Percentiles rank a stretch among this genome's conserved stretches.
These are phyloP conservation scores for Microvelia longipes DNA, from an alignment of 1,140 invertebrate genomes.

Conservation along the genomic window DNA sequence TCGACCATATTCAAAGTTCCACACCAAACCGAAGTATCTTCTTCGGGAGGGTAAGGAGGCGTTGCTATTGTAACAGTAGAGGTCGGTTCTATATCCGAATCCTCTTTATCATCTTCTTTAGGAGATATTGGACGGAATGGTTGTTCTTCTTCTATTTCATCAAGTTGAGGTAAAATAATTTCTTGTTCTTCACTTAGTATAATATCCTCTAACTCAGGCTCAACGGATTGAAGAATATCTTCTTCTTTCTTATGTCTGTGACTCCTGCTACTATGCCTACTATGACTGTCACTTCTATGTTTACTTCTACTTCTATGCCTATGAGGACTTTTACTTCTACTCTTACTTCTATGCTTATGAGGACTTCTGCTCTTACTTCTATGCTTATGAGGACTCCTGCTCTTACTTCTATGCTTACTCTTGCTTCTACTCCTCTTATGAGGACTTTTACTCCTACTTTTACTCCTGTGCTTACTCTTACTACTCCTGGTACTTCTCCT, in stretches of 20 bases:
- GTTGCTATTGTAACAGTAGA: slow-evolving; percentile 42
- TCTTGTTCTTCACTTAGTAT: neutral
- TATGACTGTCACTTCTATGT: neutral
- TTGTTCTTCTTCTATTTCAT: neutral
- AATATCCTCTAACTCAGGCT: slow-evolving; percentile 1
- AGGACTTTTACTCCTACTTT: neutral
- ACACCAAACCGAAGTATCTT: slow-evolving; percentile 52
- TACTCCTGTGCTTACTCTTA: slow-evolving; percentile 21
- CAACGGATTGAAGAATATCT: neutral
- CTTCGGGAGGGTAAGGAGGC: slow-evolving; percentile 35
- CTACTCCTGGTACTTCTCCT: slow-evolving; percentile 24
- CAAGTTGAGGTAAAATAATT: neutral
- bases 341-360: slow-evolving; percentile 21
- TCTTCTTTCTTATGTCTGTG: slow-evolving; percentile 1
- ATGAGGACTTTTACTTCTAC: slow-evolving; percentile 20
- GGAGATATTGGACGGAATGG: slow-evolving; percentile 4
- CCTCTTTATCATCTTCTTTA: slow-evolving; percentile 20
- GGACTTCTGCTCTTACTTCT: slow-evolving; percentile 15
- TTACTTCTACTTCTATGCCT: slow-evolving; percentile 14
- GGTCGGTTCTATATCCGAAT: slow-evolving; percentile 37
- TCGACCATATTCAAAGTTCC: slow-evolving; percentile 81
- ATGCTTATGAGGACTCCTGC: slow-evolving; percentile 23
- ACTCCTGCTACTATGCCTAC: slow-evolving; percentile 3
- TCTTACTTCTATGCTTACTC: slow-evolving; percentile 27
- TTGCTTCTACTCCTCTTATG: slow-evolving; percentile 14